Percentiles rank a stretch among this genome's conserved stretches.
Conservation (phyloP, 2,888 invertebrate species). For the Andrena bucephala region DNA sequence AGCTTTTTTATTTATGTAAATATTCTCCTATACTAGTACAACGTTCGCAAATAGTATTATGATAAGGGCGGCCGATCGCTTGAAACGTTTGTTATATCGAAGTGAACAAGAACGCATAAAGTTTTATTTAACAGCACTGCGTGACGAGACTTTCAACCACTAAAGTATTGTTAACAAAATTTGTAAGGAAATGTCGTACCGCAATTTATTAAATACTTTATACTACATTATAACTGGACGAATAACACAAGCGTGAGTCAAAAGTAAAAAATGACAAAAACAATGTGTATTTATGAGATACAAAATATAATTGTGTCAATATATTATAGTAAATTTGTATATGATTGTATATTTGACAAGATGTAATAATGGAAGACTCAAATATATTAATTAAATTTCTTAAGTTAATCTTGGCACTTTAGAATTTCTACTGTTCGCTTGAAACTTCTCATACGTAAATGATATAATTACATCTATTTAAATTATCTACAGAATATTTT, state of each 20-base stretch:
- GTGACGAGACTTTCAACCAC: constrained; percentile 19
- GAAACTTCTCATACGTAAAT: too few relatives aligned
- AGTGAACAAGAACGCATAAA: constrained; percentile 20
- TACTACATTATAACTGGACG: constrained; percentile 15
- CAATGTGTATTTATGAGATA: constrained; percentile 4
- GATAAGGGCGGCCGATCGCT: neutral
- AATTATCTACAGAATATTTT: too few relatives aligned
- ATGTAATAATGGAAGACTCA: constrained; percentile 24
- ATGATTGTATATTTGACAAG: constrained; percentile 50
- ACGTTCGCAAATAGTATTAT: constrained; percentile 2
- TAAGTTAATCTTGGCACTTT: too few relatives aligned
- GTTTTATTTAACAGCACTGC: constrained; percentile 48
- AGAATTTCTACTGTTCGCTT: too few relatives aligned
- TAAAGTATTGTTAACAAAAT: constrained; percentile 22
- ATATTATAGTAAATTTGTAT: constrained; percentile 42
- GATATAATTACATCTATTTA: too few relatives aligned
- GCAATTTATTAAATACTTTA: constrained; percentile 18
- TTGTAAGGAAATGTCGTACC: neutral
- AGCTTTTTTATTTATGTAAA: constrained; percentile 13
- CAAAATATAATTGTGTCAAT: constrained; percentile 29
- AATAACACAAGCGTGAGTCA: constrained; percentile 7
- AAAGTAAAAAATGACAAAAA: constrained; percentile 27
- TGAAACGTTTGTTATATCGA: neutral
- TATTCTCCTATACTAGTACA: constrained; percentile 1
- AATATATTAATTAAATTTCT: constrained; percentile 8